Evolutionary conservation across 2,888 invertebrate species (phyloP).

Genomic region (Drosophila merina): DNA sequence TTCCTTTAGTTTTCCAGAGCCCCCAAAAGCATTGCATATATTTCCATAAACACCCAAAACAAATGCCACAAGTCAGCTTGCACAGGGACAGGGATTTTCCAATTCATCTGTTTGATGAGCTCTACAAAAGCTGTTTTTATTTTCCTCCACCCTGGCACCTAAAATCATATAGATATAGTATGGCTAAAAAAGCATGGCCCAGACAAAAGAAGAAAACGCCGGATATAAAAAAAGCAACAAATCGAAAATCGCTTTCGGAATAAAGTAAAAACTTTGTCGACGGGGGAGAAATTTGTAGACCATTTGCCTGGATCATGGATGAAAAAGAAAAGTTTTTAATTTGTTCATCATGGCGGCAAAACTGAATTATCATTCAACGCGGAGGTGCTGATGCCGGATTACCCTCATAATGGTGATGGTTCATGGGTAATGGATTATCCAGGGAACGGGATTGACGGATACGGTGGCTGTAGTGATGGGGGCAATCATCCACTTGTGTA

Average conservation of each 20-base stretch:
- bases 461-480: background rate
- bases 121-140: constrained; percentile 1
- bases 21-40: constrained; percentile 6
- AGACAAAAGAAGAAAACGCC: constrained; percentile 16
- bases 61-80: constrained; percentile 18
- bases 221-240: constrained; percentile 16
- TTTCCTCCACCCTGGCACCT: background rate
- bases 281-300: constrained; percentile 47
- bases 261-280: constrained; percentile 31
- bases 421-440: constrained; percentile 1
- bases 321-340: constrained; percentile 52
- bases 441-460: background rate
- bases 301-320: constrained; percentile 37
- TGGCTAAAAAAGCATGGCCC: background rate
- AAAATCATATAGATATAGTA: background rate
- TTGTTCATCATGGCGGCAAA: constrained; percentile 51
- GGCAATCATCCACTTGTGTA: constrained; percentile 22
- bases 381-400: constrained; percentile 20
- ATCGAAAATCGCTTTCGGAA: constrained; percentile 20
- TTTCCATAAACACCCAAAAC: constrained; percentile 11
- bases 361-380: constrained; percentile 52
- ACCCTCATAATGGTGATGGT: constrained; percentile 16
- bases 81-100: constrained; percentile 2
- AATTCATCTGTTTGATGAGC: constrained; percentile 22
- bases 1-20: background rate